phyloP scores from a whole-genome alignment of 2,113 vertebrate species.

The Eolophus roseicapilla region DNA sequence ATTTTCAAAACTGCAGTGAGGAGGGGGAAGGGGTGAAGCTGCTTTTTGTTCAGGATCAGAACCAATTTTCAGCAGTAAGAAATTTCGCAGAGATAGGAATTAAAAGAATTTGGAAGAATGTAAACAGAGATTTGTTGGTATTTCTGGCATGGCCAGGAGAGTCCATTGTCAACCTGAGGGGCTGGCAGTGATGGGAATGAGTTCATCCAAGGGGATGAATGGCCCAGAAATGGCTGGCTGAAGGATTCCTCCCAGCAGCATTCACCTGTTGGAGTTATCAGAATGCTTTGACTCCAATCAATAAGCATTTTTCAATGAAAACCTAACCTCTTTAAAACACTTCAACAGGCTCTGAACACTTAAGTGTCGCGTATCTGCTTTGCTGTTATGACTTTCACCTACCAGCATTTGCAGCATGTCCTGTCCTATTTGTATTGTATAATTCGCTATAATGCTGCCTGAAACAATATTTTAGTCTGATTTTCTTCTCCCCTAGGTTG shows the following conservation, averaged over 20 bases:
- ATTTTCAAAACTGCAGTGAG: background rate
- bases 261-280: background rate
- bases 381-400: background rate
- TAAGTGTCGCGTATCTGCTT: background rate
- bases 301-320: background rate
- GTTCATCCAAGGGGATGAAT: background rate
- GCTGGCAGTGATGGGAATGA: background rate
- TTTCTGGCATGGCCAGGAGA: background rate
- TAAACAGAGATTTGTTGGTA: background rate
- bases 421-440: background rate
- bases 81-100: background rate
- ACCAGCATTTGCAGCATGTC: background rate
- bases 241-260: background rate
- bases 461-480: background rate
- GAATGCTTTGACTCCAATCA: background rate
- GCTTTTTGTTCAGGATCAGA: background rate
- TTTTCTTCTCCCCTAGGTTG: background rate
- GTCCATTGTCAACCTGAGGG: background rate
- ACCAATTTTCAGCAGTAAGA: background rate
- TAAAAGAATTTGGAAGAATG: background rate
- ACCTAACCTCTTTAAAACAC: background rate
- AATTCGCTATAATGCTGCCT: background rate
- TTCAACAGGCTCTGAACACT: background rate
- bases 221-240: background rate
- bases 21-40: background rate